Base-by-base conservation (phyloP, 2,797 vertebrate species). In the Danio albolineatus region DNA sequence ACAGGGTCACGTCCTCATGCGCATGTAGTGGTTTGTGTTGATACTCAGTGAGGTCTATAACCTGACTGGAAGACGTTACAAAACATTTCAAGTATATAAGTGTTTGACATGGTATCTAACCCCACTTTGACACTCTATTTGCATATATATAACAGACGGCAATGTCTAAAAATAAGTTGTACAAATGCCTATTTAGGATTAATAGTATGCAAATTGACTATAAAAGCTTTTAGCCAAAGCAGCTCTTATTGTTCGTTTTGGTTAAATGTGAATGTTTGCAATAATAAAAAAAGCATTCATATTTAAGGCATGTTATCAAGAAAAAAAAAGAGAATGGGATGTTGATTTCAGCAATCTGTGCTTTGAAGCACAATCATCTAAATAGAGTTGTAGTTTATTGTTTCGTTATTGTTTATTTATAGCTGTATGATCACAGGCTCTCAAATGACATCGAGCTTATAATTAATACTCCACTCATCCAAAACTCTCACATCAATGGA, bases 371-470 rank as follows among this genome's bases (percentile, higher is more conserved):
- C 46, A 80, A 67, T 62, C 44, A 61, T 70, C 46, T 49, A 53
- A 76, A 70, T 61, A 69, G 17, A 53, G 51, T 80, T 59, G 59
- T 36, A 59, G 56, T 65, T 80, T 65, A 80, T 73, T 73, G 78
- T 72, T 73, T 56, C 72, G 77, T 81, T 80, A 79, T 56, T 76
- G 66, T 28, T 73, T 56, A 72, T 80, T 81, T 80, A 79, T 56
- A 79, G 66, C 39, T 49, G 48, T 5, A 2, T 70, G 62, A 80
- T 48, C 39, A 65, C 44, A 67, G 60, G 48, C 60, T 67, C 69
- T 77, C 41, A 38, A 56, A 21, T 80, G 56, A 78, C 57, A 80
- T 48, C 51, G 54, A 21, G 64, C 36, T 78, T 65, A 75, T 75
- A 78, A 82, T 85, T 80, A 70, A 71, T 85, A 39, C 57, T 16